Evolutionary conservation across 2,888 invertebrate genomes (phyloP).

Genomic region (Biston stratarius): DNA sequence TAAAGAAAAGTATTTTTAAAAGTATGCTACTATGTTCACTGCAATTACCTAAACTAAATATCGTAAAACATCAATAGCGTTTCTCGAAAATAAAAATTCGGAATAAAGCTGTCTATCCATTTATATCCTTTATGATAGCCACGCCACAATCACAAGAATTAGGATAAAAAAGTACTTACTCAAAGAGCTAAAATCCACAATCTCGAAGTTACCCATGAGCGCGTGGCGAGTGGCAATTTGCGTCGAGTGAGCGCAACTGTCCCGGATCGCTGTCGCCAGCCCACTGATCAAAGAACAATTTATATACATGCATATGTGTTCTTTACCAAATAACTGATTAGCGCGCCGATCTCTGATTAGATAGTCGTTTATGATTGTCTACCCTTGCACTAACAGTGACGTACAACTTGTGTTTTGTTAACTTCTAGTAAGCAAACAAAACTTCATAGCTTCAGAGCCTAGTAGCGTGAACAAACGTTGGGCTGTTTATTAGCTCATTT

Average conservation of each 20-base stretch:
- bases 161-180: constrained; percentile 63
- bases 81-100: background rate
- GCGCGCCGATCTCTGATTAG: constrained; percentile 75
- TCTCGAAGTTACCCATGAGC: constrained; percentile 70
- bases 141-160: background rate
- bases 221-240: constrained; percentile 41
- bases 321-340: constrained; percentile 70
- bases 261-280: constrained; percentile 67
- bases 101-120: background rate
- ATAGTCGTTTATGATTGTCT: constrained; percentile 69
- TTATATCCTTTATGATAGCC: background rate
- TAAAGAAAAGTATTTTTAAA: too few species aligned
- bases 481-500: too few species aligned
- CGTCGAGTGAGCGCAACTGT: constrained; percentile 51
- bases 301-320: too few species aligned
- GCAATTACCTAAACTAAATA: background rate
- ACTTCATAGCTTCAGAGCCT: background rate
- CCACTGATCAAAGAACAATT: constrained; percentile 61
- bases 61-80: background rate
- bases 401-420: constrained; percentile 32
- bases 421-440: too few species aligned
- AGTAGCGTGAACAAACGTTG: too few species aligned
- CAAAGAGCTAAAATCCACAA: constrained; percentile 71
- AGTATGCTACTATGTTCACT: too few species aligned
- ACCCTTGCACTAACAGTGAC: constrained; percentile 53